Evolutionary conservation across 2,888 invertebrate species (phyloP).

Genomic region (Thymelicus acteon): DNA sequence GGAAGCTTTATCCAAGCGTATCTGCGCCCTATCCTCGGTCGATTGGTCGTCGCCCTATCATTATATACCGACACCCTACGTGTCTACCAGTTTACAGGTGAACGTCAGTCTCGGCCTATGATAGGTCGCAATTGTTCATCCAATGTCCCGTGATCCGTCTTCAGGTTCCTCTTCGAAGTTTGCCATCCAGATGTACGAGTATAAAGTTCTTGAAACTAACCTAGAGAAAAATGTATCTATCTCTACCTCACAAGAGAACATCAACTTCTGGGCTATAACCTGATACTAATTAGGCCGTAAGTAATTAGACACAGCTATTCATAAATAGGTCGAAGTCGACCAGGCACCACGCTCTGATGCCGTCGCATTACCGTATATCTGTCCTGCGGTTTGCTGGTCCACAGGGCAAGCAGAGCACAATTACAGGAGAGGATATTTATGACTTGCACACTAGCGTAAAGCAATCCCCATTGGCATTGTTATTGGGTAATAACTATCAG

Average conservation of each 20-base stretch:
- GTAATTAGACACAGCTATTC: conserved; percentile 7
- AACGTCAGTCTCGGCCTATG: no score
- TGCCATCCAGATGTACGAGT: no score
- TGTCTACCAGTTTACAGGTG: no score
- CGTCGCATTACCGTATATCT: conserved; percentile 13
- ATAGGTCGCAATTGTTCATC: no score
- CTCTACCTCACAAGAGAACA: not conserved
- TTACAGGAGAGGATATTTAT: conserved; percentile 10
- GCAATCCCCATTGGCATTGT: not conserved
- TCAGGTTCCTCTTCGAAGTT: no score
- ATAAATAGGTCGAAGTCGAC: conserved; percentile 7
- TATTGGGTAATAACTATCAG: not conserved
- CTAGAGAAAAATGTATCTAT: no score
- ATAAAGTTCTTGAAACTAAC: no score
- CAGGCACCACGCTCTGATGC: conserved; percentile 10
- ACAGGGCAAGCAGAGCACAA: conserved; percentile 14
- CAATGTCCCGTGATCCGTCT: no score
- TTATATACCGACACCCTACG: no score
- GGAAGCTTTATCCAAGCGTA: no score
- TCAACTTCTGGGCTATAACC: not conserved
- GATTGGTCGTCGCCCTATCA: no score
- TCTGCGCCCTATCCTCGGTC: no score
- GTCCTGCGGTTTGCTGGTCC: conserved; percentile 15
- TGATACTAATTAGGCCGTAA: not conserved
- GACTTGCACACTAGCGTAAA: not conserved